Evolutionary conservation across 2,888 invertebrate genomes (phyloP), one percentile per base, ranked within the genome.

Genomic region (Bedellia somnulentella): DNA sequence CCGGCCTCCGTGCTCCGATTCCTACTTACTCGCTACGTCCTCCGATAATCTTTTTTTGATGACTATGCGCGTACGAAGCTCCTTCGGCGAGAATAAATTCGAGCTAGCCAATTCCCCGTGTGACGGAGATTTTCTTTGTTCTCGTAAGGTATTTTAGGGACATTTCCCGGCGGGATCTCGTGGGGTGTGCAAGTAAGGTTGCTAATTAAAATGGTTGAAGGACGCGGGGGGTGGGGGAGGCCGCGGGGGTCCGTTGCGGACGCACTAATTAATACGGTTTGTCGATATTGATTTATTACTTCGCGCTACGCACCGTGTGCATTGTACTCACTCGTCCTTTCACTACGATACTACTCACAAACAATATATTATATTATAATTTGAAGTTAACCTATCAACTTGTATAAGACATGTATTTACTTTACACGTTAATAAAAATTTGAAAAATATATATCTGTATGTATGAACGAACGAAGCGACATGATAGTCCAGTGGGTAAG

Each of bases 201-300:
- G 46, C 67, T 73, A 71, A 73, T 73, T 71, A 71, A 71, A 71
- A 71, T 67, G 63, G 63, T 55, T 63, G 57, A 52, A 46, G 45
- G 42, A 39, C 41, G 43, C 41, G 39, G 31, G 44, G 40, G 35
- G 34, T 37, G 24, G 24, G 32, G 29, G 35, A 29, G 30, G 28
- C n/a, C 15, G 34, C 26, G 33, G 26, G 52, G 50, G 56, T 53
- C 52, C 52, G 58, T 53, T 54, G 53, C 57, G 63, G 67, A 70
- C 70, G 68, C 68, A 67, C 70, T 71, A 73, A 73, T 73, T 73
- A 73, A 71, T 71, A 68, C 68, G 67, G 70, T 64, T 67, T 61
- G 64, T 52, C 66, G 66, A 71, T 73, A 73, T 73, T 71, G 71
- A 73, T 73, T 73, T 66, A 71, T 18, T 22, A 30, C 15, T 10